These are phyloP conservation scores for Myopa tessellatipennis DNA, from an alignment of 2,888 invertebrate species.

Conservation along the genomic window DNA sequence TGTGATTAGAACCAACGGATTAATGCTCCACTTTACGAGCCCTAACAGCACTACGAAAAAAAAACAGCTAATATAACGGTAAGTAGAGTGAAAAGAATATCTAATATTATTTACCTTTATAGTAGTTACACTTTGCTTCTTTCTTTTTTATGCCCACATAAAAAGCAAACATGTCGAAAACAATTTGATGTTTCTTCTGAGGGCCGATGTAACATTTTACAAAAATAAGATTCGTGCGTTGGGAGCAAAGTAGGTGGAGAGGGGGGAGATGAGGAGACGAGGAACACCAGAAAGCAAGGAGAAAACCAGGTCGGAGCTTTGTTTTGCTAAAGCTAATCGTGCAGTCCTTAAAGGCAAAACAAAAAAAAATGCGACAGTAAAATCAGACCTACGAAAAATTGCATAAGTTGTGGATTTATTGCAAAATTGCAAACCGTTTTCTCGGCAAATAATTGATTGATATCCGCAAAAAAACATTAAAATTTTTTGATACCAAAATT, in stretches of 20 bases:
- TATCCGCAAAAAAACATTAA: too few species aligned
- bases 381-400: neutral
- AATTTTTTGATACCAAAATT: too few species aligned
- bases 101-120: constrained; percentile 25
- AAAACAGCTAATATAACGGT: constrained; percentile 8
- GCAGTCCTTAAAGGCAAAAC: constrained; percentile 5
- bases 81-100: constrained; percentile 16
- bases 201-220: neutral
- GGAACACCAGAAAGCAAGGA: neutral
- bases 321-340: neutral
- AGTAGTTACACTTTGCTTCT: neutral
- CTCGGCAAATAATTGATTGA: neutral
- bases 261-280: neutral
- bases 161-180: neutral
- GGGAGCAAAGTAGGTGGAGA: neutral
- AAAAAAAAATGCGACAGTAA: neutral
- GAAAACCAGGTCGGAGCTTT: constrained; percentile 6
- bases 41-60: constrained; percentile 10
- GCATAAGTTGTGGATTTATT: neutral
- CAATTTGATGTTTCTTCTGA: neutral
- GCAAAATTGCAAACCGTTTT: neutral
- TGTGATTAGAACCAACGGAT: constrained; percentile 25
- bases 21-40: constrained; percentile 24
- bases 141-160: neutral
- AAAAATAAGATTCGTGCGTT: too few species aligned